Conservation (phyloP, 2,797 vertebrate species). For the Mergus octosetaceus region DNA sequence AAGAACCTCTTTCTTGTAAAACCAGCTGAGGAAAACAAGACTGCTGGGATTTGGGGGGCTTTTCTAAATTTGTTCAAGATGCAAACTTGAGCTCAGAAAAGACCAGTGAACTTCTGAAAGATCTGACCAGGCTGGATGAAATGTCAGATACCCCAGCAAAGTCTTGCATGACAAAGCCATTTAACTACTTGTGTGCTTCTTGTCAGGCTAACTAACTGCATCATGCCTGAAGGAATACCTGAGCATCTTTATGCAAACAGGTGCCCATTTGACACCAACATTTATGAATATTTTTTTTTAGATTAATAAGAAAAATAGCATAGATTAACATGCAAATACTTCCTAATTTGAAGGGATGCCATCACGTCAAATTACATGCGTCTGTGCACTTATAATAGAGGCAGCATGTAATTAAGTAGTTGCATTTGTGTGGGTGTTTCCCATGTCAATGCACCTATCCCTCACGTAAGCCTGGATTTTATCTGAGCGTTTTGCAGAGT, state of each 20-base stretch:
- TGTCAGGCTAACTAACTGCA: not conserved
- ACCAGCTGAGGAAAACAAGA: not conserved
- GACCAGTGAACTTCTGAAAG: not conserved
- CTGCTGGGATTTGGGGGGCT: not conserved
- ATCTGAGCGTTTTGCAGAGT: not conserved
- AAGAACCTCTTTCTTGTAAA: constrained; percentile 9
- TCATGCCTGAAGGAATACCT: not conserved
- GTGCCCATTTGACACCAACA: not conserved
- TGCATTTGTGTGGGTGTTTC: not conserved
- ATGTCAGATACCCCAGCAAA: not conserved
- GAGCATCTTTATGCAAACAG: not conserved
- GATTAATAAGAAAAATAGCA: not conserved
- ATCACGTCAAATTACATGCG: not conserved
- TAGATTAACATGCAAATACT: not conserved
- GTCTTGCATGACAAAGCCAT: not conserved
- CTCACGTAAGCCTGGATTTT: not conserved
- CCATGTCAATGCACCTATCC: not conserved
- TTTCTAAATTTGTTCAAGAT: not conserved
- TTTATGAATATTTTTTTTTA: not conserved
- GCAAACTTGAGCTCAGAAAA: not conserved
- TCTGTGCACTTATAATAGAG: not conserved
- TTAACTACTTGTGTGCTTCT: not conserved
- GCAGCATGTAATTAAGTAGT: not conserved
- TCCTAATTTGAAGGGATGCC: not conserved
- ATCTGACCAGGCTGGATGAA: not conserved